Conservation (phyloP, 2,113 vertebrate genomes). For the Callionymus lyra region DNA sequence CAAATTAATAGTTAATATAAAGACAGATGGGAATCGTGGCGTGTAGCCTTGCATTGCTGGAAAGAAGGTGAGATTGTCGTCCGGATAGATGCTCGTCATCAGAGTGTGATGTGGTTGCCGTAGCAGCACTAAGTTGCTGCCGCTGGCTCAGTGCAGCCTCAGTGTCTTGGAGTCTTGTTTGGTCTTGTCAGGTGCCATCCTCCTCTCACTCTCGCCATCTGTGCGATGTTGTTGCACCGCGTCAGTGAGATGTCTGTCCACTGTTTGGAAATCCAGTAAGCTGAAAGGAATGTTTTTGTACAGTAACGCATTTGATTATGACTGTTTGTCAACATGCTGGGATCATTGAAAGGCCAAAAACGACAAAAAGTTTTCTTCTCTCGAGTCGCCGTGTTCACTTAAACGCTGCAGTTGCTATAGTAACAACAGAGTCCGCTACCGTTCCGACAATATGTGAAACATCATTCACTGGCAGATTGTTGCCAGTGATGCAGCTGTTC, state of each 20-base stretch:
- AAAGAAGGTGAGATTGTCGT: constrained; percentile 6
- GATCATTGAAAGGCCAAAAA: not conserved
- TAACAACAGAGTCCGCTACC: constrained; percentile 7
- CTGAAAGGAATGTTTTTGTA: constrained; percentile 32
- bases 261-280: constrained; percentile 13
- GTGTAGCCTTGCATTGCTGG: not conserved
- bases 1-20: constrained; percentile 27
- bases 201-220: constrained; percentile 1
- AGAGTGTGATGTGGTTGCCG: constrained; percentile 47
- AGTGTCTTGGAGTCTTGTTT: constrained; percentile 19
- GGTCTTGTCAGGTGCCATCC: constrained; percentile 20
- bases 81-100: constrained; percentile 34
- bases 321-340: constrained; percentile 23
- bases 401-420: constrained; percentile 33
- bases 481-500: too few relatives aligned
- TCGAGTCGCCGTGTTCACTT: not conserved
- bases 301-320: constrained; percentile 12
- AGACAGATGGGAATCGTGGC: not conserved
- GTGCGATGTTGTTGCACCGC: constrained; percentile 11
- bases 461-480: constrained; percentile 3
- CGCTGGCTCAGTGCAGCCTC: constrained; percentile 26
- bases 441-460: constrained; percentile 8
- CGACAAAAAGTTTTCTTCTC: constrained; percentile 20
- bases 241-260: constrained; percentile 11
- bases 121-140: constrained; percentile 50